Evolutionary conservation across 2,797 vertebrate species (phyloP).

Genomic region (Oreochromis mossambicus): DNA sequence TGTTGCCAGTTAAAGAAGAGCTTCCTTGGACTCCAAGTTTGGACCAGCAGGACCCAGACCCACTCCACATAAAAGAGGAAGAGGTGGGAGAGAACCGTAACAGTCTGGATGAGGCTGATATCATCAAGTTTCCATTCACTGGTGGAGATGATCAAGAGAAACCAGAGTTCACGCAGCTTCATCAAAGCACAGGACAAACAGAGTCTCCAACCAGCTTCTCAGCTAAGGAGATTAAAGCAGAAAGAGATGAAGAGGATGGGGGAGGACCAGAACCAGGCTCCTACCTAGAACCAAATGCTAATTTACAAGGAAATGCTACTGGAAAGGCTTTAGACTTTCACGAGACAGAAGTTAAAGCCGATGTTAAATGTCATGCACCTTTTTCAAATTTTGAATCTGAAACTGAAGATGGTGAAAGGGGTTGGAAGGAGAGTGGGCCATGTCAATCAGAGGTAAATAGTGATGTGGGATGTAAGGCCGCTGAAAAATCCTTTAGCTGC

Average conservation of each 20-base stretch:
- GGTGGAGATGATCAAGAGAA: background rate
- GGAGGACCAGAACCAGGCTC: background rate
- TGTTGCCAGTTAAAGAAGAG: background rate
- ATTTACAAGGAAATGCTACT: background rate
- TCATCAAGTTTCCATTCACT: background rate
- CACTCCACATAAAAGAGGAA: background rate
- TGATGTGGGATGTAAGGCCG: background rate
- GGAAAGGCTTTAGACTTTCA: background rate
- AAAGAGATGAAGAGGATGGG: background rate
- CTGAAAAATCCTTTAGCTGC: background rate
- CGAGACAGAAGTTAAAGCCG: background rate
- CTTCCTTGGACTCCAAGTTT: background rate
- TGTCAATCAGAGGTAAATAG: background rate
- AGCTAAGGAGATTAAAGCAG: background rate
- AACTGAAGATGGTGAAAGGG: background rate
- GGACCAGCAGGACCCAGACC: background rate
- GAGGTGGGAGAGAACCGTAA: background rate
- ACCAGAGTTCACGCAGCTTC: background rate
- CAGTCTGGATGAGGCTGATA: background rate
- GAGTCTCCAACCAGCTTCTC: background rate
- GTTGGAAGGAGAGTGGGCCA: background rate
- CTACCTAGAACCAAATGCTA: background rate
- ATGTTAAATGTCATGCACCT: background rate
- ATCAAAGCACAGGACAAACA: background rate
- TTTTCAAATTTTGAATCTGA: background rate